phyloP scores from a whole-genome alignment of 1,140 invertebrate genomes.

The Nymphalis io region DNA sequence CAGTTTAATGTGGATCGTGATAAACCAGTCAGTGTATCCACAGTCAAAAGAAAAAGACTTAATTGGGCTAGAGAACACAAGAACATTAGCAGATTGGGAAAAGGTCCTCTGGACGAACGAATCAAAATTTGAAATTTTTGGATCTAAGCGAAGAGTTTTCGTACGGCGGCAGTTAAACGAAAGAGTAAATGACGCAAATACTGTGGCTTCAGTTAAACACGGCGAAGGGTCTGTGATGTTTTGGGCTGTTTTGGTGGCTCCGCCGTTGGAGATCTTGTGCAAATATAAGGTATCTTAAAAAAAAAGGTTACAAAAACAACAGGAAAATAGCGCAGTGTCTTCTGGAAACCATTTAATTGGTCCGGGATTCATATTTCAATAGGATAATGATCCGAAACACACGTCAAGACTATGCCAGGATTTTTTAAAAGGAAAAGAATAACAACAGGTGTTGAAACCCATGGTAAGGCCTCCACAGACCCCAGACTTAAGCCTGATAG shows the following conservation, averaged over 20 bases:
- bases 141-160: neutral
- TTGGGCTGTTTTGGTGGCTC: conserved; percentile 25
- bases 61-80: conserved; percentile 21
- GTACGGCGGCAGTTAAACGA: too few relatives aligned
- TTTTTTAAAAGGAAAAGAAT: too few relatives aligned
- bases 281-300: conserved; percentile 12
- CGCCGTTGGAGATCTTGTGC: conserved; percentile 7
- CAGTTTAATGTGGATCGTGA: too few relatives aligned
- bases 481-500: too few relatives aligned
- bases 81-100: conserved; percentile 4
- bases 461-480: too few relatives aligned
- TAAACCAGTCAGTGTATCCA: neutral
- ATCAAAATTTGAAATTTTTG: conserved; percentile 17
- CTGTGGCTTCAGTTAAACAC: conserved; percentile 28
- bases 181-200: neutral
- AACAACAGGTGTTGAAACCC: too few relatives aligned
- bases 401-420: too few relatives aligned
- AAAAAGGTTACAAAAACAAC: conserved; percentile 22
- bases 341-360: conserved; percentile 11
- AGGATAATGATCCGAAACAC: too few relatives aligned
- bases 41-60: conserved; percentile 6
- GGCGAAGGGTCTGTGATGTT: conserved; percentile 29
- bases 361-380: neutral
- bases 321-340: conserved; percentile 31
- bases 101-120: conserved; percentile 6